Evolutionary conservation across 2,113 vertebrate species (phyloP), one percentile per base, ranked within the genome.

Genomic region (Thamnaconus septentrionalis): DNA sequence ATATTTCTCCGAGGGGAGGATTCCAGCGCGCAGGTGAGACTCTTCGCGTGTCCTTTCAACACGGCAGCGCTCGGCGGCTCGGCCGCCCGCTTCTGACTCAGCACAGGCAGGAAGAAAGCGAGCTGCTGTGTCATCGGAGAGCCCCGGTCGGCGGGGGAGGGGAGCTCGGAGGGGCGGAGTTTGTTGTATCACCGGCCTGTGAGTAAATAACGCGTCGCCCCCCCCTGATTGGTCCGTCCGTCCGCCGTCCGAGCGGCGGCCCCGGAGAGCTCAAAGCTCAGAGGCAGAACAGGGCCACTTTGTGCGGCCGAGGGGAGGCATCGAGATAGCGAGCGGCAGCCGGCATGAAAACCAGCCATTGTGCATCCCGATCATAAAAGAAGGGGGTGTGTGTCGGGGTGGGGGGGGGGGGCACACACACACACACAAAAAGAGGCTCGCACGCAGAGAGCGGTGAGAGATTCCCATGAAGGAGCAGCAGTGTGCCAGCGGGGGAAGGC

Each of bases 11-110:
- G 85, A 78, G 83, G 18, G 18, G 72, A 66, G 75, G 80, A 91
- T 91, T 92, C 82, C 83, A 89, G 40, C 89, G 89, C 51, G 53
- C 59, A 87, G 66, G 85, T 89, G 87, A 90, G 76, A 91, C 75
- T 88, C 74, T 92, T 90, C 87, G 45, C 89, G 87, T 85, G 76
- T 86, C 66, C 71, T 77, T 76, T 31, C 18, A 31, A 31, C 18
- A 31, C 18, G 18, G 18, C 18, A 31, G 18, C 18, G 18, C 18
- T 31, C 18, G 18, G 18, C 18, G 18, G 18, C 18, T 31, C 18
- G 18, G 18, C 18, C 18, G 18, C 18, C 42, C 50, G 65, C 82
- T 61, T 74, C 78, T 70, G 49, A 55, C 56, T 53, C 41, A 41
- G 60, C 53, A 64, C 61, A 73, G 66, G 71, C 58, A 59, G 78